A percentile compares a stretch with the other conserved stretches of the same genome.
These are phyloP conservation scores for Polymixis lichenea DNA, from an alignment of 2,888 invertebrate genomes.

Conservation along the genomic window DNA sequence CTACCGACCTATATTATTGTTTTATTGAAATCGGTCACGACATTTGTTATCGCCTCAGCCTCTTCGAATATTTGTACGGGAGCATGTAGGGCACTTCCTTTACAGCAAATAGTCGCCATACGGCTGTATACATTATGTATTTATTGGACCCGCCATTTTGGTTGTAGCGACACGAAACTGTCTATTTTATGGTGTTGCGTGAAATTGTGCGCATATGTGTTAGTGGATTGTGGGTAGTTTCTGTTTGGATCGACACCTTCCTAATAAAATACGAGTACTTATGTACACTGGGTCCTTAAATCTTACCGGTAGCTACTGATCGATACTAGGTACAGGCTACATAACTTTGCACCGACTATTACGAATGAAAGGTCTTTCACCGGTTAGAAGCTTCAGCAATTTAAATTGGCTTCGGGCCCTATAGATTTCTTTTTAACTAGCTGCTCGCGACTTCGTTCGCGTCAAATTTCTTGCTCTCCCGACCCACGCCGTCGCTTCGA, in stretches of 20 bases:
- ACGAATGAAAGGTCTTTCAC: constrained; percentile 35
- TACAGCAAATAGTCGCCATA: constrained; percentile 37
- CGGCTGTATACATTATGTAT: constrained; percentile 54
- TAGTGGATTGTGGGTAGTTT: constrained; percentile 7
- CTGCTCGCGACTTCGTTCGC: no score
- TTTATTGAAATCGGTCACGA: constrained; percentile 57
- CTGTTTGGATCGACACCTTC: constrained; percentile 15
- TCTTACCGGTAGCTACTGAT: background rate
- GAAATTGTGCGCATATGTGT: constrained; percentile 36
- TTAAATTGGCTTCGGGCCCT: constrained; percentile 43
- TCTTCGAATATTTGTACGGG: constrained; percentile 37
- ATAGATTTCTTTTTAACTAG: constrained; percentile 13
- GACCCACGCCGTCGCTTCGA: no score
- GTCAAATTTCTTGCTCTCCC: no score
- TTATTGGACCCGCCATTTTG: constrained; percentile 46
- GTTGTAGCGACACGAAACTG: constrained; percentile 33
- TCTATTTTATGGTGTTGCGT: constrained; percentile 40
- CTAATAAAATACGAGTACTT: constrained; percentile 17
- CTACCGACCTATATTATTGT: constrained; percentile 40
- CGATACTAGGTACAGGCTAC: background rate
- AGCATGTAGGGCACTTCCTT: constrained; percentile 35
- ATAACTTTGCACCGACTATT: constrained; percentile 6
- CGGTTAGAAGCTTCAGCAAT: constrained; percentile 20
- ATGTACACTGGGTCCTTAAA: background rate
- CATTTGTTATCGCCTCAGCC: constrained; percentile 21